Conservation (phyloP, 1,140 invertebrate species). For the Leptoteleia sp. region DNA sequence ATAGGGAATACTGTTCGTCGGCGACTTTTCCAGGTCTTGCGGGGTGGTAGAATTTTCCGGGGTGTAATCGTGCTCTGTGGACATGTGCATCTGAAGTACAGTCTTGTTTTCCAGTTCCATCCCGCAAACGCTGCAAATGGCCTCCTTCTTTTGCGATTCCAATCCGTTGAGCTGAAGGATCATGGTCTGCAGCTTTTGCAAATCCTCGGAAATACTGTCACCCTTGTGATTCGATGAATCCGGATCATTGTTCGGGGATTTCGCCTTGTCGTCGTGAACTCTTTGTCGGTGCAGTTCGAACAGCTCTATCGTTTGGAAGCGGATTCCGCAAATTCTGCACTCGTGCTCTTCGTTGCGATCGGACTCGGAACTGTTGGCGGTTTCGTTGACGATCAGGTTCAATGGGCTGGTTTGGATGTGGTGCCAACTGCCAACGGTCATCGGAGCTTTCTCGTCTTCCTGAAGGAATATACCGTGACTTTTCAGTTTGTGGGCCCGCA, state of each 20-base stretch:
- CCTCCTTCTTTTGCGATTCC: slow-evolving; percentile 82
- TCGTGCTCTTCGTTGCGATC: slow-evolving; percentile 78
- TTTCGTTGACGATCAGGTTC: slow-evolving; percentile 84
- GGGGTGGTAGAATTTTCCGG: slow-evolving; percentile 67
- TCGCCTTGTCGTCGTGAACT: slow-evolving; percentile 76
- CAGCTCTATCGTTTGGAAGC: slow-evolving; percentile 82
- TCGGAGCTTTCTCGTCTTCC: slow-evolving; percentile 80
- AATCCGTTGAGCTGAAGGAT: slow-evolving; percentile 92
- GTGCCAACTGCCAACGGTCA: slow-evolving; percentile 79
- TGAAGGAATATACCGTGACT: slow-evolving; percentile 87
- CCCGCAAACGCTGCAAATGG: slow-evolving; percentile 83
- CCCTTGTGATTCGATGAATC: slow-evolving; percentile 69
- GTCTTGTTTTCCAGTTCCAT: slow-evolving; percentile 84
- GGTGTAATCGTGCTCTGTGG: slow-evolving; percentile 82
- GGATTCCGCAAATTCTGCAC: slow-evolving; percentile 82
- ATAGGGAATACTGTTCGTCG: slow-evolving; percentile 70
- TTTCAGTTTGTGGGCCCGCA: slow-evolving; percentile 94
- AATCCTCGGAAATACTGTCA: slow-evolving; percentile 87
- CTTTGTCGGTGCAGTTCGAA: slow-evolving; percentile 81
- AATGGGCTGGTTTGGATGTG: slow-evolving; percentile 84
- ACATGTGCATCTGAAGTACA: slow-evolving; percentile 83
- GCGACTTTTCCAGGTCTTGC: slow-evolving; percentile 69
- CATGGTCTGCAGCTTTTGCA: slow-evolving; percentile 95
- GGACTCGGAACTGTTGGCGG: slow-evolving; percentile 70
- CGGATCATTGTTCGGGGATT: slow-evolving; percentile 71